Percentiles rank a stretch among this genome's conserved stretches.
Conservation (phyloP, 2,888 invertebrate species). For the Heliconius erato region DNA sequence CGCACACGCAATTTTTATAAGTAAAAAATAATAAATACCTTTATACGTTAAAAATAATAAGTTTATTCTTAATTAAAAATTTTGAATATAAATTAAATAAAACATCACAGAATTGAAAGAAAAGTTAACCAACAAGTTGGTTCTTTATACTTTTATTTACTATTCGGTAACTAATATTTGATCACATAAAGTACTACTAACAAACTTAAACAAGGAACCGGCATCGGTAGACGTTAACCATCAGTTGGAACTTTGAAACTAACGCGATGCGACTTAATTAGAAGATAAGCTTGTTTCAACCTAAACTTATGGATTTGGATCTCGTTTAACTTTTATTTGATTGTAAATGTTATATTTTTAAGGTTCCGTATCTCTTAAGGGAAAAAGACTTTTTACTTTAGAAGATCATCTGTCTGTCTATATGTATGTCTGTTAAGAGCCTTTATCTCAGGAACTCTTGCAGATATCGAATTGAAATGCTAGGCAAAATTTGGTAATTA, state of each 20-base stretch:
- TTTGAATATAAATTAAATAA: neutral
- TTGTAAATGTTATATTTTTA: neutral
- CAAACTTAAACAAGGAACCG: neutral
- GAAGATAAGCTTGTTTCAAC: conserved; percentile 16
- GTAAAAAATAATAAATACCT: too few relatives aligned
- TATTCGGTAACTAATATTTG: neutral
- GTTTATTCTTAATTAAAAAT: too few relatives aligned
- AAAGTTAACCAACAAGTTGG: neutral
- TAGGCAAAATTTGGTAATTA: too few relatives aligned
- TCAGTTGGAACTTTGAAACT: conserved; percentile 20
- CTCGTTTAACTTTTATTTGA: neutral
- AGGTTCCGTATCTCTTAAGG: too few relatives aligned
- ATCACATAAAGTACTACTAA: neutral
- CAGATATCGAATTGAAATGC: too few relatives aligned
- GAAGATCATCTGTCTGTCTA: too few relatives aligned
- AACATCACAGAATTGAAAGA: neutral
- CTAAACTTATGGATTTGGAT: neutral
- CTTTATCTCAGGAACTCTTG: too few relatives aligned
- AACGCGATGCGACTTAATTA: conserved; percentile 23
- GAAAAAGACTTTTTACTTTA: too few relatives aligned
- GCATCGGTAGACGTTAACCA: conserved; percentile 21
- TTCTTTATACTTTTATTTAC: neutral
- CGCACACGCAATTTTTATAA: neutral
- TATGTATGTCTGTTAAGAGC: too few relatives aligned
- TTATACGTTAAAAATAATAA: too few relatives aligned